Conservation (phyloP, 2,888 invertebrate species). For the Diloba caeruleocephala region DNA sequence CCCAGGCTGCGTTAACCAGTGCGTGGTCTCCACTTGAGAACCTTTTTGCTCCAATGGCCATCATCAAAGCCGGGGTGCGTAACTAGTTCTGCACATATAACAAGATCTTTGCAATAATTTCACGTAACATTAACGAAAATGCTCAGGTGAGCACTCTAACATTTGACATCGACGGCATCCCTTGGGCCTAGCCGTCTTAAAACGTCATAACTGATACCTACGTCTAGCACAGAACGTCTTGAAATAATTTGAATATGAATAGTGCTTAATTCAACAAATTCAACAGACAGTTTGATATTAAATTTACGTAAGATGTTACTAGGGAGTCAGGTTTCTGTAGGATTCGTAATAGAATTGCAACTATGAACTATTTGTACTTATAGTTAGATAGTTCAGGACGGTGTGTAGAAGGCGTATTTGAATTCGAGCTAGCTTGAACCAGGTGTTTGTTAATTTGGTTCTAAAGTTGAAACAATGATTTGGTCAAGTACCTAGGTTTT, state of each 20-base stretch:
- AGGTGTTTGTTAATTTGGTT: conserved; percentile 8
- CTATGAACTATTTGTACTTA: conserved; percentile 49
- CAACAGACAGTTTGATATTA: conserved; percentile 69
- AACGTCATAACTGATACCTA: conserved; percentile 40
- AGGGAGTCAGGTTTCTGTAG: conserved; percentile 44
- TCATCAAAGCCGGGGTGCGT: no score
- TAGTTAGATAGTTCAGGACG: conserved; percentile 19
- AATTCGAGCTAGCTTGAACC: conserved; percentile 5
- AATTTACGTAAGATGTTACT: conserved; percentile 69
- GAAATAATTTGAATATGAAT: conserved; percentile 78
- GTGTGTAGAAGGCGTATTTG: neutral
- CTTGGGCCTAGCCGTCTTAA: conserved; percentile 26
- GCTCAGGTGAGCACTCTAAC: conserved; percentile 2
- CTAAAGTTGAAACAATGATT: conserved; percentile 1
- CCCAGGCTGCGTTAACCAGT: no score
- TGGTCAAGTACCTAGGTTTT: no score
- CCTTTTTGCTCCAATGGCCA: no score
- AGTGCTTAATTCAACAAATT: conserved; percentile 72
- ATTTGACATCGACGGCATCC: conserved; percentile 3
- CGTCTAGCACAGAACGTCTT: conserved; percentile 31
- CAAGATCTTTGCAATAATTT: no score
- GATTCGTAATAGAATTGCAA: conserved; percentile 52
- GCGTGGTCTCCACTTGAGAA: no score
- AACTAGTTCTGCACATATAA: no score
- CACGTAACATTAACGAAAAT: conserved; percentile 1